A percentile compares a stretch with the other conserved stretches of the same genome.
Evolutionary conservation across 2,113 vertebrate genomes (phyloP).

Genomic region (Lampris incognitus): DNA sequence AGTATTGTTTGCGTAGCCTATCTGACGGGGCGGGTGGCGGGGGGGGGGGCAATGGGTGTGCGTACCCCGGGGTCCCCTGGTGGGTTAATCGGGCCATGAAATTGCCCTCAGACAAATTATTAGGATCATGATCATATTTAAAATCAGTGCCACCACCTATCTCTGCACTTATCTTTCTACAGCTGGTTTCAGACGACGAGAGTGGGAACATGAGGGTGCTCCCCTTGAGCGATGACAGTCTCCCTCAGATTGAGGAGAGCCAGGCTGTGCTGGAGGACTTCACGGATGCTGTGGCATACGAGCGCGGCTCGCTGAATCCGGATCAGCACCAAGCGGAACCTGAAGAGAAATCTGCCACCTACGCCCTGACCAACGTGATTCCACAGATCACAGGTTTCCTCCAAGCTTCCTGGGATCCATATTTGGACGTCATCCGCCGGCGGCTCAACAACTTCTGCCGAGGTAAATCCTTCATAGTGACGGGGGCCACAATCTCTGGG

Average conservation of each 20-base stretch:
- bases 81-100: too few species aligned
- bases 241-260: conserved; percentile 72
- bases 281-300: conserved; percentile 72
- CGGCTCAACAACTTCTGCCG: conserved; percentile 82
- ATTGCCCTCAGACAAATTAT: too few species aligned
- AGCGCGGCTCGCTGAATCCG: conserved; percentile 81
- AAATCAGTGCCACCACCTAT: background rate
- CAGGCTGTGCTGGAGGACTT: conserved; percentile 78
- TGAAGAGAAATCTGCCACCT: conserved; percentile 80
- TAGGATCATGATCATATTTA: background rate
- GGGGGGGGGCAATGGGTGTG: too few species aligned
- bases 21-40: too few species aligned
- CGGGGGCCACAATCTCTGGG: conserved; percentile 70
- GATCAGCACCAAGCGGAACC: conserved; percentile 78
- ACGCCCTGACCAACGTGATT: conserved; percentile 86
- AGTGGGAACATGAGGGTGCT: conserved; percentile 71
- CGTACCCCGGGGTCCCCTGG: too few species aligned
- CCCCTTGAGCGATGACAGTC: conserved; percentile 58
- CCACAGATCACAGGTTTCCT: conserved; percentile 75
- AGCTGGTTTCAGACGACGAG: conserved; percentile 73
- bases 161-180: background rate
- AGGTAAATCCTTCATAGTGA: conserved; percentile 69
- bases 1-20: too few species aligned
- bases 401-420: conserved; percentile 71
- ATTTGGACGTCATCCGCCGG: conserved; percentile 64